Percentiles rank a stretch among this genome's conserved stretches.
Conservation (phyloP, 2,797 vertebrate species). For the Catostomus latipinnis region DNA sequence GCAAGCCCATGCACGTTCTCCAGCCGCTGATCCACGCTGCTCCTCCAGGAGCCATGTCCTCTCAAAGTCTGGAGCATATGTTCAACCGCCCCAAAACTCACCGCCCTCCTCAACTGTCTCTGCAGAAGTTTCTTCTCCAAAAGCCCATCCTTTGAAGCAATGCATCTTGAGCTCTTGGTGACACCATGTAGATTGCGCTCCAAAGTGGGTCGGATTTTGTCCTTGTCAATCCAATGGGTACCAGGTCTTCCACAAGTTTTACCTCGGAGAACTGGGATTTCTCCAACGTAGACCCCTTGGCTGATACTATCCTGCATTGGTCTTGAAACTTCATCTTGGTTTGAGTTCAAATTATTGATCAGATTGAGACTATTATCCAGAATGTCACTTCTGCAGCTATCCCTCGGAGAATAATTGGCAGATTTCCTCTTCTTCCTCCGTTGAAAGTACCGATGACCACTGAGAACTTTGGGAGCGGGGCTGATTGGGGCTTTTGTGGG, state of each 20-base stretch:
- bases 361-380: slow-evolving; percentile 41
- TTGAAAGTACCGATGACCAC: slow-evolving; percentile 88
- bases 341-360: neutral
- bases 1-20: slow-evolving; percentile 66
- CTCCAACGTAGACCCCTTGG: slow-evolving; percentile 67
- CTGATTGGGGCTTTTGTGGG: slow-evolving; percentile 88
- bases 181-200: slow-evolving; percentile 63
- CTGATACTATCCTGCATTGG: slow-evolving; percentile 62
- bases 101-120: slow-evolving; percentile 72
- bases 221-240: slow-evolving; percentile 14
- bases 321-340: slow-evolving; percentile 44
- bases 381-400: slow-evolving; percentile 32
- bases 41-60: slow-evolving; percentile 60
- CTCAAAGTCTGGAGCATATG: slow-evolving; percentile 67
- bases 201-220: slow-evolving; percentile 21
- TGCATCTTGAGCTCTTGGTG: slow-evolving; percentile 57
- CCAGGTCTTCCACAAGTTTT: slow-evolving; percentile 42
- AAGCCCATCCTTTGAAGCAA: slow-evolving; percentile 67
- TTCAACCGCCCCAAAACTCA: slow-evolving; percentile 79
- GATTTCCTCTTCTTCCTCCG: slow-evolving; percentile 83
- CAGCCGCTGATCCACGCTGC: slow-evolving; percentile 54
- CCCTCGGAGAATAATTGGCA: slow-evolving; percentile 54
- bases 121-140: slow-evolving; percentile 70
- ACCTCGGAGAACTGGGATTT: slow-evolving; percentile 65
- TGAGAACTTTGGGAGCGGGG: slow-evolving; percentile 75